Evolutionary conservation across 1,140 invertebrate genomes (phyloP).

Genomic region (Camponotus floridanus): DNA sequence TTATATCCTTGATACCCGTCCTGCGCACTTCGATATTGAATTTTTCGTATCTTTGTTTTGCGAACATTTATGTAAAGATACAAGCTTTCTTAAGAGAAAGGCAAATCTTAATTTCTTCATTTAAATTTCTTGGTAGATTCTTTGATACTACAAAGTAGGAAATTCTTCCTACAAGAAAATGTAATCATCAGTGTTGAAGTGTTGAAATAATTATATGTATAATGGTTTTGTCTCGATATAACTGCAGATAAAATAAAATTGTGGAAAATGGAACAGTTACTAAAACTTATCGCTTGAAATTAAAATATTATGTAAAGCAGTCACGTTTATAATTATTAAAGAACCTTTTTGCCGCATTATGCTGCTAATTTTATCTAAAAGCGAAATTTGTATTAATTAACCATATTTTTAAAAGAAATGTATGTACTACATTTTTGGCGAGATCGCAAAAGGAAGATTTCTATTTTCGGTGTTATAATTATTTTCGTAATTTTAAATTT

Average conservation of each 20-base stretch:
- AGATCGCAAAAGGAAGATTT: neutral
- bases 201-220: constrained; percentile 3
- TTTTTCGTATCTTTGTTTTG: neutral
- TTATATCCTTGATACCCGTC: neutral
- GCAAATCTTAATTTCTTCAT: neutral
- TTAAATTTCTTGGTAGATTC: neutral
- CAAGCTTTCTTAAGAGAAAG: neutral
- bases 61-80: neutral
- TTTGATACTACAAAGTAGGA: neutral
- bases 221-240: neutral
- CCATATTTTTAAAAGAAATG: neutral
- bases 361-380: too few relatives aligned
- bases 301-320: neutral
- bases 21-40: neutral
- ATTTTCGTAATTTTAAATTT: neutral
- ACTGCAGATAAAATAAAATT: neutral
- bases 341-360: too few relatives aligned
- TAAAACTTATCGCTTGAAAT: neutral
- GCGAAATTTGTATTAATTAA: neutral
- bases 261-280: neutral
- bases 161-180: neutral
- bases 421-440: neutral
- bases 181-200: neutral
- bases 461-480: neutral
- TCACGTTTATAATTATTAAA: neutral